A percentile compares a stretch with the other conserved stretches of the same genome.
Evolutionary conservation across 2,113 vertebrate genomes (phyloP).

Genomic region (Zosterops pallidus): DNA sequence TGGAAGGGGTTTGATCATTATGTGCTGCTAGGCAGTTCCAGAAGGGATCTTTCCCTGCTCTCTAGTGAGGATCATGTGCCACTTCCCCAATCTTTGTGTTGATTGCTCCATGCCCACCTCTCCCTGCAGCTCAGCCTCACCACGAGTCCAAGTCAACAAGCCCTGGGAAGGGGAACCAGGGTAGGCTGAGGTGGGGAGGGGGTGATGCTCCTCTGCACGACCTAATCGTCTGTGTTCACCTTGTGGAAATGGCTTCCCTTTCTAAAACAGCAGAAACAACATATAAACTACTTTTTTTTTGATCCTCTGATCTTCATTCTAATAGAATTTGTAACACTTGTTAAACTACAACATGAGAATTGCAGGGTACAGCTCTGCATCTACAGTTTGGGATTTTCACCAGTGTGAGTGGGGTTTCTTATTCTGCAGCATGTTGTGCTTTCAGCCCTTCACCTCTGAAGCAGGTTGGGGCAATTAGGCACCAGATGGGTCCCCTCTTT

Average conservation of each 20-base stretch:
- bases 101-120: not conserved
- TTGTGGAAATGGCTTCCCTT: not conserved
- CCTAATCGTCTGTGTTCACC: fast-evolving
- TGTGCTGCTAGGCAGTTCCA: fast-evolving
- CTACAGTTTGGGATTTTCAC: not conserved
- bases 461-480: not conserved
- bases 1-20: fast-evolving
- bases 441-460: not conserved
- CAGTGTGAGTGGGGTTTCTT: fast-evolving
- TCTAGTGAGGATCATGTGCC: too few relatives aligned
- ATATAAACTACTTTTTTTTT: not conserved
- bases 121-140: not conserved
- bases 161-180: not conserved
- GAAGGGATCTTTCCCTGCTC: not conserved
- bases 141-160: not conserved
- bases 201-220: slow-evolving; percentile 52
- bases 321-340: not conserved
- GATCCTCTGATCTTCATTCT: not conserved
- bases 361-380: fast-evolving
- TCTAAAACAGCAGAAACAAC: not conserved
- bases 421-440: not conserved
- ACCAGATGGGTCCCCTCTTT: not conserved
- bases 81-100: not conserved
- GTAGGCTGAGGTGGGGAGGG: slow-evolving; percentile 67
- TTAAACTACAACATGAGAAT: not conserved